Conservation (phyloP, 2,888 invertebrate species). For the Neocrepidodera transversa region DNA sequence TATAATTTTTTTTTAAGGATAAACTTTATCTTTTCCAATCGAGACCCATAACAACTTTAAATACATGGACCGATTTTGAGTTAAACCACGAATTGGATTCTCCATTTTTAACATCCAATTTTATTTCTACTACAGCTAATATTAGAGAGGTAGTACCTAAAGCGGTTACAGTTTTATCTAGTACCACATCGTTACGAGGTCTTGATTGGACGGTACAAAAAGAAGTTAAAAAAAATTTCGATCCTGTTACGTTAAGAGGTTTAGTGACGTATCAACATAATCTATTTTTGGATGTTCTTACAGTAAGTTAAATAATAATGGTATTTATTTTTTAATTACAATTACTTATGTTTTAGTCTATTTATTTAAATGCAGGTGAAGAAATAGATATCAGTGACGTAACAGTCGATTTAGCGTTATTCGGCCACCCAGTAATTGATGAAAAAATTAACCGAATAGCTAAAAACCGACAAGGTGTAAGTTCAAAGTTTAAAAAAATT, state of each 20-base stretch:
- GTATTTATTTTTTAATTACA: background rate
- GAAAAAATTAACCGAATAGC: slow-evolving; percentile 63
- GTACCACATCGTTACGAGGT: slow-evolving; percentile 32
- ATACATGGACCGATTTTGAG: slow-evolving; percentile 79
- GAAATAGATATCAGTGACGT: slow-evolving; percentile 62
- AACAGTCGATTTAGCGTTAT: slow-evolving; percentile 68
- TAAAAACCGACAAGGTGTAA: slow-evolving; percentile 60
- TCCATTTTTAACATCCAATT: slow-evolving; percentile 70
- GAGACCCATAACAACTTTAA: slow-evolving; percentile 77
- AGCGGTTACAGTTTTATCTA: slow-evolving; percentile 55
- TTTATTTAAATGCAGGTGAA: slow-evolving; percentile 59
- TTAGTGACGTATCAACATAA: slow-evolving; percentile 52
- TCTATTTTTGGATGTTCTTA: slow-evolving; percentile 51
- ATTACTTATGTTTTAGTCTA: slow-evolving; percentile 56
- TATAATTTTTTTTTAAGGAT: slow-evolving; percentile 57
- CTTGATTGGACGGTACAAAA: slow-evolving; percentile 42
- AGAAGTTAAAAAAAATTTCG: slow-evolving; percentile 26
- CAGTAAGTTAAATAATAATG: slow-evolving; percentile 40
- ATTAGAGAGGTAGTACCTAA: slow-evolving; percentile 68
- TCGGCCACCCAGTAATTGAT: slow-evolving; percentile 67
- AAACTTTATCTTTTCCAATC: slow-evolving; percentile 75
- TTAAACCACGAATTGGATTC: slow-evolving; percentile 79
- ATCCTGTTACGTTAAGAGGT: slow-evolving; percentile 38
- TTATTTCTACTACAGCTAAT: slow-evolving; percentile 75
- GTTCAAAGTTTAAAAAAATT: slow-evolving; percentile 42